Conservation (phyloP, 2,113 vertebrate genomes). For the Apodemus speciosus region DNA sequence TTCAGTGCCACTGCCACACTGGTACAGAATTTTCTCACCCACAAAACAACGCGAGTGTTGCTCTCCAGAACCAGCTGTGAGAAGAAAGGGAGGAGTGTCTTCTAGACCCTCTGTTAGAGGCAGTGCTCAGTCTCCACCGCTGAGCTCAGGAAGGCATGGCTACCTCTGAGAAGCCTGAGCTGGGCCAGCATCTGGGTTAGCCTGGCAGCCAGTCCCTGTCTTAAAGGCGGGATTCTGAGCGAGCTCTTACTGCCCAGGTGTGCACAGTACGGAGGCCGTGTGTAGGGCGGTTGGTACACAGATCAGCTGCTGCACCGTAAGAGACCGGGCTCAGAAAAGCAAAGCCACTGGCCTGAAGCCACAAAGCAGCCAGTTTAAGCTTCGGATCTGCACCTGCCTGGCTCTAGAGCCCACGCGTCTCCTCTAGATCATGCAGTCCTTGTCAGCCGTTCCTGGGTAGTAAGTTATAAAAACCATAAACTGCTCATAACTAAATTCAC, state of each 20-base stretch:
- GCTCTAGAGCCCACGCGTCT: neutral
- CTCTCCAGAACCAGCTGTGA: neutral
- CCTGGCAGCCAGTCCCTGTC: neutral
- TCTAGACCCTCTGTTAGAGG: rapidly evolving
- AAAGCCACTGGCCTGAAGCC: neutral
- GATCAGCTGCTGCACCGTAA: neutral
- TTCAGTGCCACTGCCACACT: rapidly evolving
- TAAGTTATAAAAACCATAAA: neutral
- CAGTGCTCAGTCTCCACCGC: too few species aligned
- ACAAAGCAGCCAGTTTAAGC: rapidly evolving
- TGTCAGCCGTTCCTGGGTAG: too few species aligned
- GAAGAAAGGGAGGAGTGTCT: rapidly evolving
- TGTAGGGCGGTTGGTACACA: neutral
- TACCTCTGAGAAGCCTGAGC: neutral
- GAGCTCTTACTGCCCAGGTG: rapidly evolving
- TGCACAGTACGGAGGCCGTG: rapidly evolving
- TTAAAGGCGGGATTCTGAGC: neutral
- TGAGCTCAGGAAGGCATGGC: too few species aligned
- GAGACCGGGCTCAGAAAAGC: neutral
- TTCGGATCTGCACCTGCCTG: neutral
- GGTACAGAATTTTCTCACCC: neutral
- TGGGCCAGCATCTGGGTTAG: neutral
- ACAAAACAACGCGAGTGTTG: neutral
- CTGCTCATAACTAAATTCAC: neutral
- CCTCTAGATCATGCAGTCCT: rapidly evolving